Base-by-base conservation (phyloP, 2,113 vertebrate genomes). In the Megaptera novaeangliae region DNA sequence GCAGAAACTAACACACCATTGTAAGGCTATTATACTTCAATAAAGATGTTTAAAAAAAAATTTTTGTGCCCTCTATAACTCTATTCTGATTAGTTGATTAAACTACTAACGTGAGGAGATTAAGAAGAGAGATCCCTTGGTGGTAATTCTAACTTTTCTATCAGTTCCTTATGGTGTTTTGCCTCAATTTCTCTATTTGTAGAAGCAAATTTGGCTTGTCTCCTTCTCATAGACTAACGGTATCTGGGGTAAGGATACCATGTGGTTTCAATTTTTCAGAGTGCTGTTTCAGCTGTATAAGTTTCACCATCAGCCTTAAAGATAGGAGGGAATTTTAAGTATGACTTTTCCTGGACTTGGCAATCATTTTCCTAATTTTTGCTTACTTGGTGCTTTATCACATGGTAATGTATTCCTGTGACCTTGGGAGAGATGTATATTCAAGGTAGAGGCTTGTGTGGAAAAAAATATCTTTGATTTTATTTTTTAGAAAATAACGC, bases 181-280 rank as follows among this genome's bases (percentile, higher is more conserved):
- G 44, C 85, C 75, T 98, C 88, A 89, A 20, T 91, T 93, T 97
- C 96, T 96, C 75, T 85, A n/a, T 89, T 95, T 84, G 39, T 85
- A 68, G 93, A 83, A 94, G 80, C 39, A 74, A 74, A 90, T 64
- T 75, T 84, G 85, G 36, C 88, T 49, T 52, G 66, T 23, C 36
- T 94, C 29, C 41, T 92, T 78, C 68, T 77, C 34, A 69, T 31
- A 88, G 23, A 44, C 31, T n/a, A n/a, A 44, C 49, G 46, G 49
- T n/a, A 63, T 85, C 59, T 66, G n/a, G 52, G 12, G 2, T 84
- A 83, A 88, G 31, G 31, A 63, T 18, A 61, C 41, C 89, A 94
- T 83, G 63, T 95, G 92, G 61, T 87, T 96, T 95, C 86, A 95
- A 66, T 97, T 87, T 83, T 89, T 83, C 86, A 96, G 41, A 91